Base-by-base conservation (phyloP, 2,888 invertebrate species). In the Hydriomena furcata region DNA sequence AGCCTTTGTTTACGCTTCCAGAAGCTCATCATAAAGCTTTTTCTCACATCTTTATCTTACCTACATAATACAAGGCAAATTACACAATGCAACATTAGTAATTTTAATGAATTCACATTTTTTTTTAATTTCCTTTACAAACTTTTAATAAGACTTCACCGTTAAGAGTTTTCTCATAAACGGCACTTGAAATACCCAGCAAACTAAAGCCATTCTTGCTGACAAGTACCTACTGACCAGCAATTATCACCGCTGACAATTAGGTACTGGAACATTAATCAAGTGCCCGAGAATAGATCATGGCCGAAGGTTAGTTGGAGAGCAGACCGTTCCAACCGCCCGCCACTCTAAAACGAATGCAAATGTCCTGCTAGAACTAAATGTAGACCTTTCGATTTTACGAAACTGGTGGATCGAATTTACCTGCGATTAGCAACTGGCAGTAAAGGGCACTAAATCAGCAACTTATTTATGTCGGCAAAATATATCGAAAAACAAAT, bases 241-340 rank as follows among this genome's bases (percentile, higher is more conserved):
- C 58, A 53, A 61, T 58, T 55, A 60, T 51, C 55, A 49, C 40
- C 49, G 50, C 50, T 50, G 52, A 63, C 65, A 66, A 68, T 68
- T 60, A n/a, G n/a, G n/a, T n/a, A 68, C 57, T 69, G 55, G 61
- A 68, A 66, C 60, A 63, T 64, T 73, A 69, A 73, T 73, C 68
- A 66, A 65, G 60, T 62, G 25, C 43, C 61, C 63, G 64, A 75
- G 70, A 76, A 73, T 75, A 76, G 73, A 69, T 65, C 65, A 65
- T 43, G 57, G 63, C 50, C 62, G 73, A 80, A 79, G 79, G 73
- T 71, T 70, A 65, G 45, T 36, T 49, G 37, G 57, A 61, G 58
- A 61, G 42, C 61, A 52, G 46, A 40, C 36, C 57, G 58, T 63
- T 70, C 66, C 65, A 64, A 61, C 69, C 61, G 55, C 63, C 63